Base-by-base conservation (phyloP, 2,113 vertebrate species). In the Brachypteracias leptosomus region DNA sequence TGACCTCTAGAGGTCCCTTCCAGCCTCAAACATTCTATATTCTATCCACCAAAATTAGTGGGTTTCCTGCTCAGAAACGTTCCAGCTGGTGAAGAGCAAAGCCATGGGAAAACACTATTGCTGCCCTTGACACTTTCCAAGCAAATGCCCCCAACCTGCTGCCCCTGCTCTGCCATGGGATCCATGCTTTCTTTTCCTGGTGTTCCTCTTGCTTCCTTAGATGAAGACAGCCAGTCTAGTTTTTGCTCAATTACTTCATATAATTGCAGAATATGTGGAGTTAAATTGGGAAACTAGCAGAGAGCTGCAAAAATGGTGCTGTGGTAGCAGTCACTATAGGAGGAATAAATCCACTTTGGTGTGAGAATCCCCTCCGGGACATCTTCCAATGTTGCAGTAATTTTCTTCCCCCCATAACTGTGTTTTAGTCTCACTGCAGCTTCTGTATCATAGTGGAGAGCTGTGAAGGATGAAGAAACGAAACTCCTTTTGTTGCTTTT, bases 331-430 rank as follows among this genome's bases (percentile, higher is more conserved):
- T 63, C 86, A 3, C 75, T 31, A 16, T 0, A 44, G 86, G 59
- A 89, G 58, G 62, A 93, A 97, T 89, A 95, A 95, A 92, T 74
- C 70, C 12, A 0, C 80, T 87, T 82, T 73, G 87, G 81, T 85
- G 49, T 20, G 65, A 87, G 91, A 93, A 81, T 90, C 88, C 70
- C 80, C 89, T 81, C 91, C 0, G 17, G 91, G 89, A 92, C 70
- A 61, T 46, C 94, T 87, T 90, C 82, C 86, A 88, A 1, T 0
- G 5, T 29, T 84, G 63, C 51, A 77, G 63, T 85, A 62, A 92
- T 93, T 86, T 85, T 67, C 76, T 74, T n/a, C 44, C 76, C 76
- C n/a, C 66, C 4, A 0, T 11, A 72, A 80, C 54, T 79, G 70
- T 68, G 81, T 36, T 91, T 91, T 40, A 75, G 78, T 83, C 87